Conservation (phyloP, 2,888 invertebrate genomes). For the Tachina grossa region DNA sequence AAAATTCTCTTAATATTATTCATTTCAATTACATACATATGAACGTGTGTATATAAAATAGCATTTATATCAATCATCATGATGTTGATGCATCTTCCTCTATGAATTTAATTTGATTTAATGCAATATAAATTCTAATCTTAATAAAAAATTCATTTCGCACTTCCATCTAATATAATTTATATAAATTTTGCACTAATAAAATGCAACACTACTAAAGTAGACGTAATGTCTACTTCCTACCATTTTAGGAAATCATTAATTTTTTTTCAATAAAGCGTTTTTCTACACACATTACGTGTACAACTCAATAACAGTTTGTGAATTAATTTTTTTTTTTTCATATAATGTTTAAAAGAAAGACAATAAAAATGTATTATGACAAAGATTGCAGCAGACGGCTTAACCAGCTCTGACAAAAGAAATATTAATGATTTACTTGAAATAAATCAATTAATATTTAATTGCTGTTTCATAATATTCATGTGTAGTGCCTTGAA, state of each 20-base stretch:
- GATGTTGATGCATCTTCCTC: constrained; percentile 57
- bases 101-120: constrained; percentile 56
- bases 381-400: constrained; percentile 35
- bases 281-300: constrained; percentile 20
- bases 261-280: constrained; percentile 63
- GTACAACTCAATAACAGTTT: constrained; percentile 44
- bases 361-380: constrained; percentile 12
- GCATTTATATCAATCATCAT: constrained; percentile 41
- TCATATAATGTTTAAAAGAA: not conserved
- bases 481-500: constrained; percentile 24
- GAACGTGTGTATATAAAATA: not conserved
- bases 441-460: constrained; percentile 20
- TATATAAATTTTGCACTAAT: constrained; percentile 50
- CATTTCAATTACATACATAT: not conserved
- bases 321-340: not conserved
- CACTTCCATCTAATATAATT: constrained; percentile 44
- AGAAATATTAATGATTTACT: constrained; percentile 32
- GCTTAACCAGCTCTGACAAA: constrained; percentile 27
- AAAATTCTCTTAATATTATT: constrained; percentile 4
- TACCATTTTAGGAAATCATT: constrained; percentile 71
- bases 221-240: constrained; percentile 70
- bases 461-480: constrained; percentile 21
- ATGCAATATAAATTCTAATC: constrained; percentile 41
- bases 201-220: constrained; percentile 34
- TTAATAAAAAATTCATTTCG: constrained; percentile 49